phyloP scores from a whole-genome alignment of 2,797 vertebrate species.

The Coranthus polyacanthus region DNA sequence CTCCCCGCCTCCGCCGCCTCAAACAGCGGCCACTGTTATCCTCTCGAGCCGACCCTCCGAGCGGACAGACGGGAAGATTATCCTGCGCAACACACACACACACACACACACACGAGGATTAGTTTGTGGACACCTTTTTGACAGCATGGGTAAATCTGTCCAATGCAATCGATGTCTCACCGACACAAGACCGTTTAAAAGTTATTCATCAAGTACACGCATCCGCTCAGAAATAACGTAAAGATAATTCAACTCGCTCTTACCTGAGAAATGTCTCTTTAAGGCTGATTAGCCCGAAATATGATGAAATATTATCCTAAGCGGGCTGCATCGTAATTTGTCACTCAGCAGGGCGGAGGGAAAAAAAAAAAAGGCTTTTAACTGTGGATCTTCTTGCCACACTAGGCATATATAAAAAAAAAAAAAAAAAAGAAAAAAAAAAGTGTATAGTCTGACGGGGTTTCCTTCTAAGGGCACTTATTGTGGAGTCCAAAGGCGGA shows the following conservation, averaged over 20 bases:
- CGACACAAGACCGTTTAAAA: too few relatives aligned
- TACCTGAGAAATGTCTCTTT: slow-evolving; percentile 24
- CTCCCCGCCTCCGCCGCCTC: slow-evolving; percentile 38
- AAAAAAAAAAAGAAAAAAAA: slow-evolving; percentile 8
- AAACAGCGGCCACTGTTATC: slow-evolving; percentile 17
- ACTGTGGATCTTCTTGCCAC: slow-evolving; percentile 9
- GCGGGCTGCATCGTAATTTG: not conserved
- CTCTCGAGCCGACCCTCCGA: not conserved
- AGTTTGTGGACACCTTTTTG: slow-evolving; percentile 16
- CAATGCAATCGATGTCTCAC: not conserved
- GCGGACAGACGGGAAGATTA: slow-evolving; percentile 26
- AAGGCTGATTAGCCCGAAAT: not conserved
- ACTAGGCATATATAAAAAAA: not conserved
- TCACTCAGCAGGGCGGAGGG: not conserved
- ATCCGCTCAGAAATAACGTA: not conserved
- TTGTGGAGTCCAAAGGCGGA: slow-evolving; percentile 71
- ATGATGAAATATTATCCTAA: not conserved
- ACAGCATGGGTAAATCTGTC: slow-evolving; percentile 8
- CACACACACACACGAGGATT: slow-evolving; percentile 52
- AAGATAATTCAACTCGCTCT: slow-evolving; percentile 9
- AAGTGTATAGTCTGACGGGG: slow-evolving; percentile 35
- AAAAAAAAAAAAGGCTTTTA: slow-evolving; percentile 8
- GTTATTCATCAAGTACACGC: too few relatives aligned
- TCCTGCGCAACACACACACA: slow-evolving; percentile 49
- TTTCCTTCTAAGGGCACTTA: slow-evolving; percentile 82